Evolutionary conservation across 1,140 invertebrate genomes (phyloP).

Genomic region (Wiebesia pumilae): DNA sequence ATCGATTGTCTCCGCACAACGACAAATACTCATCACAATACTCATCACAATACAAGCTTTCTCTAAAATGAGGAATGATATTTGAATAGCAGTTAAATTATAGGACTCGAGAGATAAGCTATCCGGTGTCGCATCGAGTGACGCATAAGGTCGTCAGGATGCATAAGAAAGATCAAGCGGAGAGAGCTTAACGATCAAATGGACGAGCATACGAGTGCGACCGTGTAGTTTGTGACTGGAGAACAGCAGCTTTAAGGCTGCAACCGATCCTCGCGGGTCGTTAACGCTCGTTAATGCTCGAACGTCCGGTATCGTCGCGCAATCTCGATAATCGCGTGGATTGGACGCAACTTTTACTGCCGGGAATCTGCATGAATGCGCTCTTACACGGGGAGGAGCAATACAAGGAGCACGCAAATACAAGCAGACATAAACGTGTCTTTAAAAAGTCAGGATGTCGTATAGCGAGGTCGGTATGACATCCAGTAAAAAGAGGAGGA

Average conservation of each 20-base stretch:
- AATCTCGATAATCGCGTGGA: neutral
- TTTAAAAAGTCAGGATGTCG: neutral
- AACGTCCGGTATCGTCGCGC: neutral
- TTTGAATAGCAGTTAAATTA: neutral
- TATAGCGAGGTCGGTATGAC: no score
- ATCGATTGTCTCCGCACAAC: neutral
- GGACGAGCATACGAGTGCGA: neutral
- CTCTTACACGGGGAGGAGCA: neutral
- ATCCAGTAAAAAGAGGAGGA: neutral
- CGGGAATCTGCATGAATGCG: neutral
- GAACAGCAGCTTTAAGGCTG: no score
- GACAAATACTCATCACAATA: neutral
- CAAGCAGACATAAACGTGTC: neutral
- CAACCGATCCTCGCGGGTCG: neutral
- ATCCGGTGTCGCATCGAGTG: neutral
- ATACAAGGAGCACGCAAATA: neutral
- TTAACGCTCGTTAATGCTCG: conserved; percentile 15
- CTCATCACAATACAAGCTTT: neutral
- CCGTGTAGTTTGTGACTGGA: no score
- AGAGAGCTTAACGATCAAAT: neutral
- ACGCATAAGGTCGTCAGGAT: neutral
- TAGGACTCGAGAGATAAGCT: neutral
- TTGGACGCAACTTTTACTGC: neutral
- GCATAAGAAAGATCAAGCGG: neutral
- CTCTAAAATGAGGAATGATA: neutral